A percentile compares a stretch with the other conserved stretches of the same genome.
Conservation (phyloP, 2,113 vertebrate genomes). For the Passer montanus region DNA sequence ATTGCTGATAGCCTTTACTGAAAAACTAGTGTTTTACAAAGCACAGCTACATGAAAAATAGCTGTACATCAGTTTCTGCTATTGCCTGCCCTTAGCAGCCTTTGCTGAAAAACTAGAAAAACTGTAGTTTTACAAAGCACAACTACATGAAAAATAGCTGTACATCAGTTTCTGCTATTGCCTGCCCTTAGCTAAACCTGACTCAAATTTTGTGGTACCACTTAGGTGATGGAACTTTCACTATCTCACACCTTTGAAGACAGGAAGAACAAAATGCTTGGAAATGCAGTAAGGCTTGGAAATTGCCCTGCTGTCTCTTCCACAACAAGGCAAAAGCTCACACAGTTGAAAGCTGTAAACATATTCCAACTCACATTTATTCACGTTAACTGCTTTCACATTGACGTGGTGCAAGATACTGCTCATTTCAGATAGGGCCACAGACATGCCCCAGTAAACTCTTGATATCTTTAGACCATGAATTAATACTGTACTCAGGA, state of each 20-base stretch:
- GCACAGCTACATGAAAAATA: not conserved
- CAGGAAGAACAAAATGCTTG: not conserved
- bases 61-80: not conserved
- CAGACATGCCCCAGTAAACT: slow-evolving; percentile 17
- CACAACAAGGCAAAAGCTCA: not conserved
- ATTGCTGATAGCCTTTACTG: not conserved
- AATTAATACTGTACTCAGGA: slow-evolving; percentile 62
- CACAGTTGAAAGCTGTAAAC: slow-evolving; percentile 53
- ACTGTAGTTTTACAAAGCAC: not conserved
- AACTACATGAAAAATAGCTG: not conserved
- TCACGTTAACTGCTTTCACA: slow-evolving; percentile 27
- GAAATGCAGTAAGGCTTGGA: not conserved
- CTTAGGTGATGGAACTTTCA: not conserved
- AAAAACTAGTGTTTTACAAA: not conserved
- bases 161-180: not conserved
- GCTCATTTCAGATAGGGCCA: not conserved
- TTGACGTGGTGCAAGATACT: slow-evolving; percentile 6
- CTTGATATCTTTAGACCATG: not conserved
- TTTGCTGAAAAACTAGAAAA: not conserved
- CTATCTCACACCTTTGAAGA: not conserved
- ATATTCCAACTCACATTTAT: slow-evolving; percentile 50
- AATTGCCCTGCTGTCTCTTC: not conserved
- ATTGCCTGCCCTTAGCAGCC: not conserved
- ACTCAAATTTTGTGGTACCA: not conserved
- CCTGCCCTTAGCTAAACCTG: not conserved